phyloP scores from a whole-genome alignment of 2,888 invertebrate genomes.

The Pyrocoelia pectoralis region DNA sequence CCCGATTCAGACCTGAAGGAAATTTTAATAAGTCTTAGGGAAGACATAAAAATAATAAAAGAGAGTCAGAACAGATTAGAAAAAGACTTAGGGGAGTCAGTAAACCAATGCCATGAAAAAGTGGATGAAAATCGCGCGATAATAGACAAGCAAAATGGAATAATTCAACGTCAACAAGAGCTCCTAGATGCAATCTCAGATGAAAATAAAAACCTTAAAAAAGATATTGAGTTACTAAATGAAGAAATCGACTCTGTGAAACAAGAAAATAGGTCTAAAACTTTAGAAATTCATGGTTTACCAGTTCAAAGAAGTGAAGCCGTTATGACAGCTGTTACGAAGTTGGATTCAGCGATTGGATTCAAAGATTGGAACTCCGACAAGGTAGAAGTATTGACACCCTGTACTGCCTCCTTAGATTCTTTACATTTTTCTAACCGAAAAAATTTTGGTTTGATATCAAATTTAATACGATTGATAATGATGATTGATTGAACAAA shows the following conservation, averaged over 20 bases:
- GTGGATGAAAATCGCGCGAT: too few species aligned
- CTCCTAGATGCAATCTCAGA: not conserved
- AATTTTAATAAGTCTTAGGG: not conserved
- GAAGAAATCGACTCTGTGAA: not conserved
- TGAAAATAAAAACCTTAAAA: not conserved
- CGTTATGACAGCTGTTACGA: not conserved
- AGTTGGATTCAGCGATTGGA: too few species aligned
- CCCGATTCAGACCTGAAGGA: not conserved
- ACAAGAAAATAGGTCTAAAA: not conserved
- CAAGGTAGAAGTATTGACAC: too few species aligned
- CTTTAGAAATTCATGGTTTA: not conserved
- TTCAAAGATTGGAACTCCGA: too few species aligned
- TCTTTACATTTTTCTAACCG: too few species aligned
- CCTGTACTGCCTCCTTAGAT: too few species aligned
- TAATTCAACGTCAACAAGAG: too few species aligned
- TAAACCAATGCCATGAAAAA: too few species aligned
- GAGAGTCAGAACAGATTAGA: not conserved
- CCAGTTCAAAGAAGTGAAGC: not conserved
- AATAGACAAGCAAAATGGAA: too few species aligned
- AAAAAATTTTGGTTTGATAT: too few species aligned
- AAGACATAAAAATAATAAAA: constrained; percentile 1
- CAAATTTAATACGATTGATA: too few species aligned
- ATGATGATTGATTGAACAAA: too few species aligned
- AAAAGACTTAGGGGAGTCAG: not conserved
- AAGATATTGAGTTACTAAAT: not conserved